Percentiles rank a stretch among this genome's conserved stretches.
Conservation (phyloP, 1,140 invertebrate species). For the Macrotrachela quadricornifera region DNA sequence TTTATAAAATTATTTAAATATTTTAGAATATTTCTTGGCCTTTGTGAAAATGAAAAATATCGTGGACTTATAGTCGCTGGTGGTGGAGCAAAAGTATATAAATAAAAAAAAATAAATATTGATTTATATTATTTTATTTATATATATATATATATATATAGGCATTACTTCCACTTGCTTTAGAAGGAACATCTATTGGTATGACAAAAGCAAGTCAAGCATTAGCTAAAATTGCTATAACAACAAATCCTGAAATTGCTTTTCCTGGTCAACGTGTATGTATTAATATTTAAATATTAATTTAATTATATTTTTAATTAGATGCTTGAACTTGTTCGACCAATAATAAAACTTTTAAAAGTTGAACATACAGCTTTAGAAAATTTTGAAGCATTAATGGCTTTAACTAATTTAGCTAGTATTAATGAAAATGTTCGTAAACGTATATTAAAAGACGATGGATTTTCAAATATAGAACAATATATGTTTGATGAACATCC, state of each 20-base stretch:
- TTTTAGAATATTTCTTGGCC: neutral
- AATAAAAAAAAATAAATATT: no score
- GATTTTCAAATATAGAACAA: slow-evolving; percentile 58
- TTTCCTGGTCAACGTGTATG: slow-evolving; percentile 75
- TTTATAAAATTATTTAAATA: no score
- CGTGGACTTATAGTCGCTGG: slow-evolving; percentile 5
- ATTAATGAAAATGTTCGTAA: slow-evolving; percentile 39
- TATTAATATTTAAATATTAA: no score
- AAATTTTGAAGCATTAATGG: slow-evolving; percentile 89
- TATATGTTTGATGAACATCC: slow-evolving; percentile 83
- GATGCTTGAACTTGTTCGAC: slow-evolving; percentile 64
- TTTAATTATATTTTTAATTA: no score
- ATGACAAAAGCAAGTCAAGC: slow-evolving; percentile 78
- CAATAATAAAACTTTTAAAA: slow-evolving; percentile 56
- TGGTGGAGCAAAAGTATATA: slow-evolving; percentile 27
- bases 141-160: no score
- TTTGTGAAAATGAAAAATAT: neutral
- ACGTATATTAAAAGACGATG: slow-evolving; percentile 63
- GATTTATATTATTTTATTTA: no score
- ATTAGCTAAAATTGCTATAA: slow-evolving; percentile 75
- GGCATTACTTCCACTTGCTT: slow-evolving; percentile 20
- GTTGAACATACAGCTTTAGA: slow-evolving; percentile 70
- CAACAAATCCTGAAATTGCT: slow-evolving; percentile 80
- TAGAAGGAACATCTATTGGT: slow-evolving; percentile 58
- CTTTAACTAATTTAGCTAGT: slow-evolving; percentile 66